Conservation (phyloP, 1,140 invertebrate species). For the Drosophila bipectinata region DNA sequence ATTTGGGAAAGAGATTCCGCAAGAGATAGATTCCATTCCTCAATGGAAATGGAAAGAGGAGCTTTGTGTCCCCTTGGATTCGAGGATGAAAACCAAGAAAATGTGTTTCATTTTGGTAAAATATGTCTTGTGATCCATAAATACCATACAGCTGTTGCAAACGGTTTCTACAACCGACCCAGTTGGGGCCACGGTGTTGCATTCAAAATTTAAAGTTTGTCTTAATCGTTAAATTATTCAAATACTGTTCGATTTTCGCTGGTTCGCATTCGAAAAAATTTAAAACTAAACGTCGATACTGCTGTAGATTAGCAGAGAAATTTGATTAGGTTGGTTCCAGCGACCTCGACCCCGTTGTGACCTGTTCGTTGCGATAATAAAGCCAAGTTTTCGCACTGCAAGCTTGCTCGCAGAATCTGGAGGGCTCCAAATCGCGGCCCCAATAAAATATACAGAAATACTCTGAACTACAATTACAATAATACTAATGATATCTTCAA, state of each 20-base stretch:
- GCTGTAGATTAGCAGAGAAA: slow-evolving; percentile 35
- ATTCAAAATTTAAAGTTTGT: slow-evolving; percentile 6
- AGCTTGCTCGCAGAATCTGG: neutral
- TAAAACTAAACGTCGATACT: neutral
- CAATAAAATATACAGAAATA: neutral
- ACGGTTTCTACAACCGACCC: slow-evolving; percentile 28
- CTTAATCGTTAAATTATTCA: slow-evolving; percentile 38
- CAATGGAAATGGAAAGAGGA: no score
- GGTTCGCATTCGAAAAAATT: slow-evolving; percentile 1
- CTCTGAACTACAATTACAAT: no score
- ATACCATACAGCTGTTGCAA: neutral
- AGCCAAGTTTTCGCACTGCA: slow-evolving; percentile 26
- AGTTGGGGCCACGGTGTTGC: neutral
- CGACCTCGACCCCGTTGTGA: slow-evolving; percentile 42
- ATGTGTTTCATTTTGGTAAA: no score
- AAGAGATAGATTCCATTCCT: no score
- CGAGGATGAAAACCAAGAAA: no score
- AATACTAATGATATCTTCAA: no score
- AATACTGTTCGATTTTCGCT: slow-evolving; percentile 52
- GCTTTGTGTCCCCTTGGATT: no score
- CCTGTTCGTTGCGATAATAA: slow-evolving; percentile 16
- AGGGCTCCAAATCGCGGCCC: slow-evolving; percentile 18
- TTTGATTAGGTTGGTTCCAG: slow-evolving; percentile 23
- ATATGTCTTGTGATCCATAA: no score
- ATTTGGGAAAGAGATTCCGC: no score